Evolutionary conservation across 2,113 vertebrate genomes (phyloP), one percentile per base, ranked within the genome.

Genomic region (Alces alces): DNA sequence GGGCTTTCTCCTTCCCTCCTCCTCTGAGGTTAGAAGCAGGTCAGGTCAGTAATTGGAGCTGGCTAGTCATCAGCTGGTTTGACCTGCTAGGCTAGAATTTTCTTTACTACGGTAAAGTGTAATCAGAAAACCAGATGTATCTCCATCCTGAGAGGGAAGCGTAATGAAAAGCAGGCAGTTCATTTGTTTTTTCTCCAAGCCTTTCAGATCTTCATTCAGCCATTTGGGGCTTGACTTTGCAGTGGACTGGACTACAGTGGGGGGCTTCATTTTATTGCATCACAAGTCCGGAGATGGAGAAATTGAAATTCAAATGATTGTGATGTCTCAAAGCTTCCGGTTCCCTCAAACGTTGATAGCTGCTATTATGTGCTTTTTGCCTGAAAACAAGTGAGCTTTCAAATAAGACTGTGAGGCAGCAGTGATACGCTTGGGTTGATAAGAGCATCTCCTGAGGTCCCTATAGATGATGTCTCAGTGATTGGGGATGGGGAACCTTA

Each of bases 61-160:
- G 95, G 96, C 94, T 98, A 98, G 97, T 98, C 98, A 98, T 98
- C 97, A 97, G 95, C 97, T 98, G 96, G 93, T 98, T 98, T 98
- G 98, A 98, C 98, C 94, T 98, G 97, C 97, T 95, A 97, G 95
- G 64, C 2, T 1, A 98, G 98, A 98, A 98, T 98, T 98, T 98
- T 98, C 97, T 98, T 98, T 97, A 95, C 96, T 98, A 94, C 97
- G 95, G 92, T 96, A 98, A 98, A 98, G 73, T 79, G 64, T 98
- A 98, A 98, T 98, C 95, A 98, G 98, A 98, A 99, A 98, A 98
- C 97, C 98, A 98, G 97, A 98, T 98, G 97, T 97, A 94, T 82
- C 88, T 90, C 97, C 97, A 90, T 93, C 97, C 25, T 92, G 94
- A 95, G 28, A 70, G 92, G 25, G 92, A 9, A 89, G 17, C 28